Evolutionary conservation across 1,140 invertebrate genomes (phyloP), one percentile per base, ranked within the genome.

Genomic region (Drosophila parvula): DNA sequence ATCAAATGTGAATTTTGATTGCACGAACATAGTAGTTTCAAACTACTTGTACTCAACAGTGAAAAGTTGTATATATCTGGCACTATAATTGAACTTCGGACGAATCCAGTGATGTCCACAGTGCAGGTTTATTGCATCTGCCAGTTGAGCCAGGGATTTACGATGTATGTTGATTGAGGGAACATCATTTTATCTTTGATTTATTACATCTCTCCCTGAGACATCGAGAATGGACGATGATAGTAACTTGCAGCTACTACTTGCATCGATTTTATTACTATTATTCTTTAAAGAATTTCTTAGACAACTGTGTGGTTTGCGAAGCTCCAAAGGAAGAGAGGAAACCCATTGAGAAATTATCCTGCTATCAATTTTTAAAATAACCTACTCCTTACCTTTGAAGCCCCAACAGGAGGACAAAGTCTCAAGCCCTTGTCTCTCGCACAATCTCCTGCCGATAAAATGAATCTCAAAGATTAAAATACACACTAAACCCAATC

Each of bases 121-220:
- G 1, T 28, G 32, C 6, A 40, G 16, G 1, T 45, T 12, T 64
- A 64, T 40, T 47, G 63, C 59, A 22, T 41, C 2, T 45, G 34
- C 7, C 14, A 44, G 1, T 2, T n/a, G 4, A 32, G 34, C 11
- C 5, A 30, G 18, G 34, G 11, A 4, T 64, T 67, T 36, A 64
- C 62, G 63, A 67, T 67, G 27, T 32, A 67, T 61, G 63, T 47
- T 11, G 32, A 28, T 34, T 10, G 3, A 22, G 16, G 30, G n/a
- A 10, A 0, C 5, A 50, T 11, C 22, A 22, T 22, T 22, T 1
- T 22, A 22, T 22, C 22, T 22, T 34, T 1, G 4, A 14, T n/a
- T 18, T n/a, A 32, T 59, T 32, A 6, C 30, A 16, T 2, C n/a
- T 36, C 30, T 32, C 36, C 0, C 22, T 28, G 18, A 5, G 59